Evolutionary conservation across 2,888 invertebrate genomes (phyloP).

Genomic region (Notodonta dromedarius): DNA sequence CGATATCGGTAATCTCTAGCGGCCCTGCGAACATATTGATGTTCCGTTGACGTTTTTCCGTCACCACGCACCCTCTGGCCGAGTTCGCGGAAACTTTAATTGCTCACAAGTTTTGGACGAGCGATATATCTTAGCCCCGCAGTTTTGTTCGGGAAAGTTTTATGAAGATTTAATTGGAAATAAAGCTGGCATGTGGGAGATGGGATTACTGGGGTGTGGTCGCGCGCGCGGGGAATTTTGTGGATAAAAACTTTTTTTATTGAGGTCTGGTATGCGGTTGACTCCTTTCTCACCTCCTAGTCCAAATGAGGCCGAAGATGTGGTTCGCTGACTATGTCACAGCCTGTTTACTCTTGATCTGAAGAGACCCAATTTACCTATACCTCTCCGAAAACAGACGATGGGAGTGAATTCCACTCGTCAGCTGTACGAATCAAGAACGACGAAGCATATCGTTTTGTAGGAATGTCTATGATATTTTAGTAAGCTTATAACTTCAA

Average conservation of each 20-base stretch:
- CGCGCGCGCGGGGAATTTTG: too few relatives aligned
- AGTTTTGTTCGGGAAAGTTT: background rate
- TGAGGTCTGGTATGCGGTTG: background rate
- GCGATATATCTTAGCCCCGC: constrained; percentile 2
- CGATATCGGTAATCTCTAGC: constrained; percentile 3
- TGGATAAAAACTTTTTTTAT: background rate
- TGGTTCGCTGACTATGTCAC: too few relatives aligned
- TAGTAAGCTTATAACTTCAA: too few relatives aligned
- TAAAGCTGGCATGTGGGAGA: background rate
- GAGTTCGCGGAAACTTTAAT: constrained; percentile 20
- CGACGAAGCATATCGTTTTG: too few relatives aligned
- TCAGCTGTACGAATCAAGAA: too few relatives aligned
- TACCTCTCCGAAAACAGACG: too few relatives aligned
- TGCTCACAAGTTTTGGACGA: constrained; percentile 12
- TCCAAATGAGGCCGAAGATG: too few relatives aligned
- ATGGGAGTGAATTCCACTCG: too few relatives aligned
- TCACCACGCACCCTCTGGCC: constrained; percentile 4
- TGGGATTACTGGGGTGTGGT: background rate
- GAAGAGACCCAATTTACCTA: too few relatives aligned
- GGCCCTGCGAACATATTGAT: constrained; percentile 19
- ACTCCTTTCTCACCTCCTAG: too few relatives aligned
- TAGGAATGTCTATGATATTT: too few relatives aligned
- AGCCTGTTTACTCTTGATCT: too few relatives aligned
- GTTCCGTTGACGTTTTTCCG: constrained; percentile 19
- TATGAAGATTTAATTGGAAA: background rate